Evolutionary conservation across 2,797 vertebrate species (phyloP), one percentile per base, ranked within the genome.

Genomic region (Channa striata): DNA sequence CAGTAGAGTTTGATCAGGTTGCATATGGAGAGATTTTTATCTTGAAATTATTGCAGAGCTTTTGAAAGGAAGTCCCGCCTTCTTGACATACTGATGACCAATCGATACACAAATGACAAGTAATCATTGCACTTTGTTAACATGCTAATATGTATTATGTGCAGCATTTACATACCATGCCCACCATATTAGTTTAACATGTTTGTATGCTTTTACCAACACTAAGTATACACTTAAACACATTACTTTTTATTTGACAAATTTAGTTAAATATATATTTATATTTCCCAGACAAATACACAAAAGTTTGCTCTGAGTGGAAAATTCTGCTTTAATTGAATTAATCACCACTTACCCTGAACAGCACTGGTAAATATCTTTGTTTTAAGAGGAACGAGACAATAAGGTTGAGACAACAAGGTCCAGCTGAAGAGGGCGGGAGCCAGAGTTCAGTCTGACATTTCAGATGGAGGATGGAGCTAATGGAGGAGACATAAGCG

Each of bases 401-500:
- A 54, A 48, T 60, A 43, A 52, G 37, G 10, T 30, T 1, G 16
- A 48, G 49, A 67, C 50, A 19, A 8, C 5, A 30, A 33, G 13
- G 49, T 61, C 52, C 42, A 20, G 48, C 21, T 33, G 23, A 59
- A 42, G 47, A 42, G 46, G 68, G 43, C 1, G 40, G 56, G 21
- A 23, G 30, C 23, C 53, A 12, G 16, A 0, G 21, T 37, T 76
- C 47, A 59, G 71, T 59, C 33, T 68, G 59, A 50, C 60, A 59
- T 43, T 20, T 67, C 37, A 44, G 52, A 13, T 36, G 33, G 47
- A 11, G 51, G 61, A 67, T 0, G 0, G 72, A 47, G 40, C 20
- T 34, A 23, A 40, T 17, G 11, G 14, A 19, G 37, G 51, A 68
- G 60, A 75, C 49, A 36, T 12, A 1, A 30, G 66, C 40, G n/a